A percentile compares a stretch with the other conserved stretches of the same genome.
Conservation (phyloP, 2,797 vertebrate genomes). For the Gadopsis bispinosus region DNA sequence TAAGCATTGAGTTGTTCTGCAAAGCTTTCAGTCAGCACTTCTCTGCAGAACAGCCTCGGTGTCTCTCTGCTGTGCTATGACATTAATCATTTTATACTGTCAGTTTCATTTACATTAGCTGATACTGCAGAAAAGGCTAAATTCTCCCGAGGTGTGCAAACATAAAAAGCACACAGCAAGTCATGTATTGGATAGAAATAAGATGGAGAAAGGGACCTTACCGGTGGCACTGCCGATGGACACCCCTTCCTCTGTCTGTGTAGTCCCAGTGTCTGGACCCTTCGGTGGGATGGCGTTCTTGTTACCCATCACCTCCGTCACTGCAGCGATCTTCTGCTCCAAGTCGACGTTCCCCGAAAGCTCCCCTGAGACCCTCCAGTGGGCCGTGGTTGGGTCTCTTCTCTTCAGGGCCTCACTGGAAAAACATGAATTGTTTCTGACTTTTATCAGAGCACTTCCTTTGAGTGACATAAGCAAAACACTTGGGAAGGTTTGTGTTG, state of each 20-base stretch:
- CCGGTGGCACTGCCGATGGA: slow-evolving; percentile 42
- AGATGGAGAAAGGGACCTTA: slow-evolving; percentile 19
- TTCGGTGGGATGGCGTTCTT: slow-evolving; percentile 63
- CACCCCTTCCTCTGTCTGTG: slow-evolving; percentile 22
- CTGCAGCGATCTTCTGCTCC: slow-evolving; percentile 24
- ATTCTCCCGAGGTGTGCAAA: background rate
- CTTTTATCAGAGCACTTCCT: slow-evolving; percentile 30
- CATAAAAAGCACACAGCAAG: background rate
- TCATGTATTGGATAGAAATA: background rate
- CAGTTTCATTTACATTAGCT: background rate
- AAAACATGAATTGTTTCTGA: slow-evolving; percentile 18
- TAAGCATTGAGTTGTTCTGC: slow-evolving; percentile 20
- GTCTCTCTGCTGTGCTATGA: background rate
- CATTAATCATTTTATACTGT: background rate
- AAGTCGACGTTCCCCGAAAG: slow-evolving; percentile 6
- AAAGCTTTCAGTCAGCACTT: slow-evolving; percentile 30
- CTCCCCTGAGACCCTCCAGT: slow-evolving; percentile 31
- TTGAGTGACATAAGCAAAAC: slow-evolving; percentile 23
- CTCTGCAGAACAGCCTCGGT: slow-evolving; percentile 7
- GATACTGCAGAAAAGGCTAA: background rate
- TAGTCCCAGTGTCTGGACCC: slow-evolving; percentile 38
- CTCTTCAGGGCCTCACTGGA: slow-evolving; percentile 22
- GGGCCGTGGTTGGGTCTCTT: slow-evolving; percentile 5
- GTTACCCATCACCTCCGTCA: slow-evolving; percentile 74
- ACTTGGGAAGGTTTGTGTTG: slow-evolving; percentile 12